Evolutionary conservation across 2,888 invertebrate genomes (phyloP), one percentile per base, ranked within the genome.

Genomic region (Lepidonotus clava): DNA sequence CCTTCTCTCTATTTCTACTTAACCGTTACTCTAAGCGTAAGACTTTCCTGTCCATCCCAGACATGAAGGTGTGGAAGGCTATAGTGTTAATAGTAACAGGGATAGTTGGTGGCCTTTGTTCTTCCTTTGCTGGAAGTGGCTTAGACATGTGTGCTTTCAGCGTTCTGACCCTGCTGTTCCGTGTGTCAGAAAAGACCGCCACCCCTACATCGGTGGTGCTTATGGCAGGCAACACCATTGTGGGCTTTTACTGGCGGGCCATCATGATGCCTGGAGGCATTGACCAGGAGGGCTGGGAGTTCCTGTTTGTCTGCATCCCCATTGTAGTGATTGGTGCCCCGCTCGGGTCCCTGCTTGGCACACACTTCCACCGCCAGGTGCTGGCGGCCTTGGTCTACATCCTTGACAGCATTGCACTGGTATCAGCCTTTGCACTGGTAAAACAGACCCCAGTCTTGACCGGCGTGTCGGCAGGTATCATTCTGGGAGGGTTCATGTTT

Each of bases 191-290:
- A 83, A 93, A 93, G 87, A 90, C 90, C 0, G 93, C 93, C 6
- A 93, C 93, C 8, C 92, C 92, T 21, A 93, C 92, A 0, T 92
- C 92, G 0, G 91, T 93, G 38, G 90, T 92, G 21, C 88, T 92
- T 14, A 93, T 93, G 91, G 93, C 93, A 8, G 71, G 51, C 28
- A 89, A 88, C 77, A 88, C 91, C 38, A 86, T 92, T 34, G 90
- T 90, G 41, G 88, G 90, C 5, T 83, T 86, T 38, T 86, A 86
- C 61, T 86, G 86, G 86, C 53, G 86, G 40, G 24, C 41, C 0
- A 46, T 80, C 46, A 76, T 85, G 38, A 85, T 85, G 76, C 11
- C n/a, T 4, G 36, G 40, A 1, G 80, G 40, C 8, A 40, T 86
- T 21, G 34, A 32, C 2, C 51, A 8, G 11, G 88, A 86, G 18